A percentile compares a stretch with the other conserved stretches of the same genome.
Conservation (phyloP, 2,888 invertebrate genomes). For the Chaitophorus viminalis region DNA sequence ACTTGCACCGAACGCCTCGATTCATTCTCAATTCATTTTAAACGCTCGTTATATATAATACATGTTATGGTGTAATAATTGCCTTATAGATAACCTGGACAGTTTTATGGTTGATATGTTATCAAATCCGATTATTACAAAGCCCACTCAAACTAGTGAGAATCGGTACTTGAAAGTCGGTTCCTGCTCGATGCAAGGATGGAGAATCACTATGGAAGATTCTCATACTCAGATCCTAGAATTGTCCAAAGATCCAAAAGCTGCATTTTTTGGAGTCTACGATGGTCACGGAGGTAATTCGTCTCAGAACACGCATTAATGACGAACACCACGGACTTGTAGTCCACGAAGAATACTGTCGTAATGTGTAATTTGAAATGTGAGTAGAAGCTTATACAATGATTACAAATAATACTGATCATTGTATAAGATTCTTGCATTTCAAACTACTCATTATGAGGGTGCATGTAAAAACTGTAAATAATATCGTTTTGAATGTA, state of each 20-base stretch:
- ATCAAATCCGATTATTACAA: constrained; percentile 94
- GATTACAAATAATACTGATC: neutral
- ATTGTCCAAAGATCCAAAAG: constrained; percentile 89
- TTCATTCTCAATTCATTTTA: neutral
- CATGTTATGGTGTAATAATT: neutral
- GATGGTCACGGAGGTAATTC: constrained; percentile 89
- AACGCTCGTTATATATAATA: neutral
- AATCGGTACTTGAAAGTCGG: constrained; percentile 81
- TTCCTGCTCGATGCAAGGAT: constrained; percentile 99
- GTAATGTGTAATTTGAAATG: neutral
- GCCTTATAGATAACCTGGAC: neutral
- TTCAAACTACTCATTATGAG: too few relatives aligned
- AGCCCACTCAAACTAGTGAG: constrained; percentile 84
- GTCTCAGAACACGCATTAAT: neutral
- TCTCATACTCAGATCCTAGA: constrained; percentile 96
- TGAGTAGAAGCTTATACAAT: too few relatives aligned
- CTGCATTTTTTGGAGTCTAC: constrained; percentile 96
- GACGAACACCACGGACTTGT: too few relatives aligned
- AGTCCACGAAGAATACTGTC: too few relatives aligned
- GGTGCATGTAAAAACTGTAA: too few relatives aligned
- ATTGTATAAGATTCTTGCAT: too few relatives aligned
- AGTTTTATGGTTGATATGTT: constrained; percentile 92
- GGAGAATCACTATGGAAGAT: constrained; percentile 99
- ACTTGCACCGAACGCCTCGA: neutral
- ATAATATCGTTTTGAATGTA: too few relatives aligned